Evolutionary conservation across 2,888 invertebrate species (phyloP), one percentile per base, ranked within the genome.

Genomic region (Eupsilia transversa): DNA sequence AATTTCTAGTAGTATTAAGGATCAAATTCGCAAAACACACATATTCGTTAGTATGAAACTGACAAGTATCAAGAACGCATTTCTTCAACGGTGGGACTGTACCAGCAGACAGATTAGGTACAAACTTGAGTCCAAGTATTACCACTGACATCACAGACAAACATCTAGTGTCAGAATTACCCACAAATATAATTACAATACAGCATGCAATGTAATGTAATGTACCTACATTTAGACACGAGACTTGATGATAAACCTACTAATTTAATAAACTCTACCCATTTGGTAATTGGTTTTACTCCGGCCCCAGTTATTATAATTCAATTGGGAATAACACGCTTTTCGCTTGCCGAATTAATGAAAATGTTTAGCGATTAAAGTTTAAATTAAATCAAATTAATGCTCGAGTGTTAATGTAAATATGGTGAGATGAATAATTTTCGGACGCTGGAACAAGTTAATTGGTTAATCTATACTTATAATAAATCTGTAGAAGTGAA

Each of bases 231-330:
- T 59, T 75, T 70, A 70, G 52, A 67, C 77, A 72, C 59, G 69
- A 67, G 23, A 75, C 68, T 74, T 69, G 60, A 70, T 83, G 61
- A 69, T 80, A 60, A 70, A 76, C 52, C 59, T 38, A 69, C 76
- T 79, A 86, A 86, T 84, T 82, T 60, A 82, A 84, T 86, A 84
- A 87, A 41, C 76, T n/a, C 67, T 56, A 82, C 68, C 71, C 77
- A 82, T 86, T 78, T 72, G 74, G 76, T 87, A 86, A 87, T 86
- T 85, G 80, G 80, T 83, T 86, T 86, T 80, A 79, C 69, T 82
- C 72, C 63, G 30, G 66, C 56, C 54, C 49, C 69, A 77, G 74
- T 83, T 87, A 87, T 87, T 79, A 84, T 80, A 81, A 80, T 86
- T 80, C 77, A 66, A 83, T 87, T 87, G 81, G 75, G 64, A 74